Base-by-base conservation (phyloP, 1,140 invertebrate species). In the Vanessa tameamea region DNA sequence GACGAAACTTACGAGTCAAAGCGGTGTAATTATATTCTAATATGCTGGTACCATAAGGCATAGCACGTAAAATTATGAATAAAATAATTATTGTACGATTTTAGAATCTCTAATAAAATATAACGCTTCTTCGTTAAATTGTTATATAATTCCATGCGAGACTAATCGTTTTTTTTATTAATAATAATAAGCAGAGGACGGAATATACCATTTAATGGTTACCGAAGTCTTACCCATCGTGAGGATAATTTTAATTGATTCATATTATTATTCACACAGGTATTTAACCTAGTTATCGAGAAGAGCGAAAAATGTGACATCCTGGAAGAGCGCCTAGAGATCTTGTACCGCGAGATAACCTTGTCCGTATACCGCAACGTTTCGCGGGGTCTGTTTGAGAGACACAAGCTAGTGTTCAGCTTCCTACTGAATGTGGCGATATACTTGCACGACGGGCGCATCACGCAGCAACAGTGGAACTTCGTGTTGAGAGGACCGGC, bases 391-490 rank as follows among this genome's bases (percentile, higher is more conserved):
- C 92, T 99, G 7, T 99, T 99, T 91, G 97, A 98, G 90, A 95
- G 96, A 80, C 97, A 99, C 87, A 98, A 98, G 93, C 93, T 98
- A 0, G 95, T 98, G 37, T 98, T 96, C 85, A 97, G 96, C 82
- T 97, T 98, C 78, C 94, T 98, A 91, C 87, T 98, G 11, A 97
- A 97, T 80, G 91, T 95, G 20, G 95, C 96, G 6, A 96, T 98
- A 74, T 94, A 96, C 82, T 94, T 95, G 47, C 94, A 96, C 75
- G 92, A 92, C 2, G 92, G 92, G 0, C 72, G 88, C 7, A 94
- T 97, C 7, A 86, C 81, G 0, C 89, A 93, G 1, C 77, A 82
- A 0, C 94, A 97, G 78, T 97, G 95, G 95, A 95, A 95, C 87
- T 97, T 96, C 84, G 93, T 97, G 70, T 88, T 97, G 7, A 93